Conservation (phyloP, 1,140 invertebrate species). For the Oncopodura yosiiana region DNA sequence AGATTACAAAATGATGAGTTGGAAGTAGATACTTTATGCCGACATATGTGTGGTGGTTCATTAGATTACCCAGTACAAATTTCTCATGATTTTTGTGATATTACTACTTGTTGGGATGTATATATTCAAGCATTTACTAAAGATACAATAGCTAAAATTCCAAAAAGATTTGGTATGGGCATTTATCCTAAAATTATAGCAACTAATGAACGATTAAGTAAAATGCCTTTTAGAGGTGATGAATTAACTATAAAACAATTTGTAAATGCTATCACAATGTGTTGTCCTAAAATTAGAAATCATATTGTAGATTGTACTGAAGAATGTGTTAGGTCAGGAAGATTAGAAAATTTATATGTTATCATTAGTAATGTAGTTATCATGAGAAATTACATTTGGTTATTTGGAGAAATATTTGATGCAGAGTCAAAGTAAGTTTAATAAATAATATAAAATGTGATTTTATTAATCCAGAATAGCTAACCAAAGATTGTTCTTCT, state of each 20-base stretch:
- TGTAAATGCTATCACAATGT: conserved; percentile 27
- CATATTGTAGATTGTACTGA: conserved; percentile 32
- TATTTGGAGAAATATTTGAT: conserved; percentile 31
- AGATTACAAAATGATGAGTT: conserved; percentile 30
- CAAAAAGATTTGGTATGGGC: conserved; percentile 23
- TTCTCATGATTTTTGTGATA: conserved; percentile 35
- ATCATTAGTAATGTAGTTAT: conserved; percentile 34
- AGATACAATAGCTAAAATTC: conserved; percentile 17
- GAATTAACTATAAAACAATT: conserved; percentile 32
- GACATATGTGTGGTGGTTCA: conserved; percentile 28
- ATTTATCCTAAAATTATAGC: conserved; percentile 5
- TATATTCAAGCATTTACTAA: conserved; percentile 31
- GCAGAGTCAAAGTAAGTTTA: conserved; percentile 30
- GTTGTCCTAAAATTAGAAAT: conserved; percentile 26
- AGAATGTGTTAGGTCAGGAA: conserved; percentile 24
- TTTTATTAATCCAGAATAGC: not conserved
- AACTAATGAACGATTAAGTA: conserved; percentile 28
- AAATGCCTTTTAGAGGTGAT: conserved; percentile 35
- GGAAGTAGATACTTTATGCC: conserved; percentile 29
- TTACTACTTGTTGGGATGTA: conserved; percentile 31
- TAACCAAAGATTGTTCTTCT: conserved; percentile 1
- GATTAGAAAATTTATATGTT: conserved; percentile 33
- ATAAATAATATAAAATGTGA: conserved; percentile 6
- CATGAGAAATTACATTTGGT: conserved; percentile 34
- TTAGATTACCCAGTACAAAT: conserved; percentile 33